Conservation (phyloP, 2,797 vertebrate genomes). For the Catostomus latipinnis region DNA sequence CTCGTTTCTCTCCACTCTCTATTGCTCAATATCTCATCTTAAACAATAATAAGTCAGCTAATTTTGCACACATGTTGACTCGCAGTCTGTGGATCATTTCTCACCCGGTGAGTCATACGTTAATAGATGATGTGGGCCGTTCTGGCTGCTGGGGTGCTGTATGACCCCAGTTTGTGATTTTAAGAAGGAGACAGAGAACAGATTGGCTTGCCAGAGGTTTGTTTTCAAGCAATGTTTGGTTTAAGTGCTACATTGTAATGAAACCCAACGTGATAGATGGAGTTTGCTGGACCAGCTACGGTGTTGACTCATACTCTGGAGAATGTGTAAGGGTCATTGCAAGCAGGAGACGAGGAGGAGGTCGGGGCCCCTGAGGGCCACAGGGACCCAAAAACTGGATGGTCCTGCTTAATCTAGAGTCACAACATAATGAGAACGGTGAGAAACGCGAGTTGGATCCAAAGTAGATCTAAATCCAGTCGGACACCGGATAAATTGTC, state of each 20-base stretch:
- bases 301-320: constrained; percentile 33
- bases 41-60: constrained; percentile 17
- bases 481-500: constrained; percentile 14
- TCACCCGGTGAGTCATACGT: constrained; percentile 42
- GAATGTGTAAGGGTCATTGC: constrained; percentile 40
- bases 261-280: constrained; percentile 38
- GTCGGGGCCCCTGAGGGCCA: constrained; percentile 40
- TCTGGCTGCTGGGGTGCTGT: constrained; percentile 22
- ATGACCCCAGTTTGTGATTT: constrained; percentile 43
- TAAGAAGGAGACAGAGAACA: constrained; percentile 47
- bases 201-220: constrained; percentile 43
- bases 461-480: background rate
- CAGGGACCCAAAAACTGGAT: constrained; percentile 43
- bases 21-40: background rate
- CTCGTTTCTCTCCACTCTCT: background rate
- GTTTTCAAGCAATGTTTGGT: constrained; percentile 20
- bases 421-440: background rate
- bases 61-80: constrained; percentile 3
- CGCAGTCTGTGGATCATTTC: constrained; percentile 38
- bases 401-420: background rate
- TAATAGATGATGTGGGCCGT: constrained; percentile 37
- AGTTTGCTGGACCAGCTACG: constrained; percentile 14
- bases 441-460: constrained; percentile 15
- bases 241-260: constrained; percentile 36
- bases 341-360: background rate